Evolutionary conservation across 2,888 invertebrate species (phyloP).

Genomic region (Ormyrus pomaceus): DNA sequence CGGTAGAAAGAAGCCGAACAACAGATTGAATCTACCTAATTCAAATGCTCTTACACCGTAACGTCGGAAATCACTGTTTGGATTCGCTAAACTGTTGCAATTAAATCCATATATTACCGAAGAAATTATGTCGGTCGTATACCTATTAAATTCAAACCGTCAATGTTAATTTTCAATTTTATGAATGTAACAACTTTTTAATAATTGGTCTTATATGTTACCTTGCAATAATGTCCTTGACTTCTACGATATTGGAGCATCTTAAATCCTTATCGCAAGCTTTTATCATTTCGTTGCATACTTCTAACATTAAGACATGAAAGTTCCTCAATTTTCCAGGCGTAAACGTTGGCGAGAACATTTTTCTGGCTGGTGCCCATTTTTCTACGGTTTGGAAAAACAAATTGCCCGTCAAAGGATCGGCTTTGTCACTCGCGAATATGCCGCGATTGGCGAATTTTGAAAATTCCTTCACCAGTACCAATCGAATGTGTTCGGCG

Average conservation of each 20-base stretch:
- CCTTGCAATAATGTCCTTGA: constrained; percentile 20
- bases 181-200: neutral
- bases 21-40: neutral
- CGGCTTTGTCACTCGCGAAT: constrained; percentile 75
- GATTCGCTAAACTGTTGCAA: constrained; percentile 58
- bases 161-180: neutral
- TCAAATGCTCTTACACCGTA: neutral
- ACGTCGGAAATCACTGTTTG: constrained; percentile 38
- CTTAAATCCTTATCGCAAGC: neutral
- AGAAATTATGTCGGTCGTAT: constrained; percentile 18
- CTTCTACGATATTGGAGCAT: neutral
- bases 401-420: constrained; percentile 79
- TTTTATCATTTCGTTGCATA: constrained; percentile 74
- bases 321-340: constrained; percentile 82
- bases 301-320: constrained; percentile 79
- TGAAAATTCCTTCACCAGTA: constrained; percentile 81
- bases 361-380: constrained; percentile 81
- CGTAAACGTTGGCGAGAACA: constrained; percentile 82
- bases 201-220: neutral
- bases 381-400: constrained; percentile 79
- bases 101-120: constrained; percentile 17
- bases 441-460: constrained; percentile 82
- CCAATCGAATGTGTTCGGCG: constrained; percentile 78
- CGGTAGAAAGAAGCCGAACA: constrained; percentile 44
- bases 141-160: constrained; percentile 11